phyloP scores from a whole-genome alignment of 1,140 invertebrate genomes.

The Trichonephila clavipes region DNA sequence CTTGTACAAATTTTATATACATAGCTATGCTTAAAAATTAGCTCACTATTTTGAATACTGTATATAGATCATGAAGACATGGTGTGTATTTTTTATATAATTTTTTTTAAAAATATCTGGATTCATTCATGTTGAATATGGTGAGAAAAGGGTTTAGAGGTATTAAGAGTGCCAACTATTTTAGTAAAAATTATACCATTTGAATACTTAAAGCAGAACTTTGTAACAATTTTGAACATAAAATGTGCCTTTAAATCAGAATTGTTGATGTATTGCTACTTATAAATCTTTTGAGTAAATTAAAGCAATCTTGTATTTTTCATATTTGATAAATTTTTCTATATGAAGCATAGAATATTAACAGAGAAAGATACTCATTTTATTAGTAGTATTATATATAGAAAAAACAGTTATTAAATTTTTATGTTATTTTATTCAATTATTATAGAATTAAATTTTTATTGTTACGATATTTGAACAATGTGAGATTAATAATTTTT shows the following conservation, averaged over 20 bases:
- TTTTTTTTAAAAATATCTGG: too few relatives aligned
- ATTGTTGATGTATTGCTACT: not conserved
- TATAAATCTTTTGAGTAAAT: not conserved
- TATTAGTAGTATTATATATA: not conserved
- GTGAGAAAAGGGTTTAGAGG: conserved; percentile 10
- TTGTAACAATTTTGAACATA: not conserved
- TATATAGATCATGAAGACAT: conserved; percentile 5
- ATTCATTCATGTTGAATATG: not conserved
- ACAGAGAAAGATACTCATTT: not conserved
- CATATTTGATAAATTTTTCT: too few relatives aligned
- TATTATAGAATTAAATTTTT: conserved; percentile 3
- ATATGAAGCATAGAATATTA: not conserved
- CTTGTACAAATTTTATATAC: conserved; percentile 41
- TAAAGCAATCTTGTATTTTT: not conserved
- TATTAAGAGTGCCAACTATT: conserved; percentile 34
- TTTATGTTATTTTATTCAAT: not conserved
- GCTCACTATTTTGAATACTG: not conserved
- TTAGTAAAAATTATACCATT: conserved; percentile 1
- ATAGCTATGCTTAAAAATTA: not conserved
- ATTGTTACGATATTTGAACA: not conserved
- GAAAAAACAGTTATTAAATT: not conserved
- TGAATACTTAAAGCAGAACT: not conserved
- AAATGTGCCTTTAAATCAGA: not conserved
- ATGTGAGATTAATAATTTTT: not conserved
- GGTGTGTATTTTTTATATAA: conserved; percentile 22